Evolutionary conservation across 2,888 invertebrate species (phyloP).

Genomic region (Mythimna impura): DNA sequence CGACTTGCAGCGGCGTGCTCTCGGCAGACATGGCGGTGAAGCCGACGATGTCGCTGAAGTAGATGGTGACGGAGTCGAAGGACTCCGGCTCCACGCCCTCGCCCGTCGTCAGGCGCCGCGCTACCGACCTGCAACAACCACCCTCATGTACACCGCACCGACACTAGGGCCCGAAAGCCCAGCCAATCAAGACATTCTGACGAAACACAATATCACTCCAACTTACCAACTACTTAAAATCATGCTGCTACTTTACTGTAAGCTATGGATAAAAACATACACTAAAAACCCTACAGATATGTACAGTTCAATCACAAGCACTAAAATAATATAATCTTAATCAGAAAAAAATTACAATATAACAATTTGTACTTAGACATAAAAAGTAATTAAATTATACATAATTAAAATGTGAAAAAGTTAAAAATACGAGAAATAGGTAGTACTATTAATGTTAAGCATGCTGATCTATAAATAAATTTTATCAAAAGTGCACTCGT

Average conservation of each 20-base stretch:
- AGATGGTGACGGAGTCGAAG: conserved; percentile 98
- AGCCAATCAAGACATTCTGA: conserved; percentile 18
- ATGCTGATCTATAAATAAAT: conserved; percentile 57
- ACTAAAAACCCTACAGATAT: conserved; percentile 43
- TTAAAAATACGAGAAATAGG: conserved; percentile 45
- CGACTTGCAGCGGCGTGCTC: conserved; percentile 98
- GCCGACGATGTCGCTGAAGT: conserved; percentile 99
- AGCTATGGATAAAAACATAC: conserved; percentile 41
- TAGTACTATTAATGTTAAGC: conserved; percentile 60
- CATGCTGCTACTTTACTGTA: conserved; percentile 51
- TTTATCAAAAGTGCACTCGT: conserved; percentile 60
- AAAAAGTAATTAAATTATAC: conserved; percentile 55
- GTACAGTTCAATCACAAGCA: conserved; percentile 49
- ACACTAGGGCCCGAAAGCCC: background rate
- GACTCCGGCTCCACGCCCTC: conserved; percentile 98
- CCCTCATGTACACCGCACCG: conserved; percentile 22
- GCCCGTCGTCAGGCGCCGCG: conserved; percentile 96
- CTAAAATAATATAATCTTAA: conserved; percentile 8
- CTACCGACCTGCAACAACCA: conserved; percentile 93
- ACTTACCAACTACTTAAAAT: conserved; percentile 48
- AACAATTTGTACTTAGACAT: conserved; percentile 25
- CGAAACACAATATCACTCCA: conserved; percentile 30
- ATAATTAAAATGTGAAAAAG: conserved; percentile 53
- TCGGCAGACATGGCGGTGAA: conserved; percentile 98
- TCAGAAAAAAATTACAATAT: conserved; percentile 13